Conservation (phyloP, 2,113 vertebrate species). For the Aspidoscelis tigris region DNA sequence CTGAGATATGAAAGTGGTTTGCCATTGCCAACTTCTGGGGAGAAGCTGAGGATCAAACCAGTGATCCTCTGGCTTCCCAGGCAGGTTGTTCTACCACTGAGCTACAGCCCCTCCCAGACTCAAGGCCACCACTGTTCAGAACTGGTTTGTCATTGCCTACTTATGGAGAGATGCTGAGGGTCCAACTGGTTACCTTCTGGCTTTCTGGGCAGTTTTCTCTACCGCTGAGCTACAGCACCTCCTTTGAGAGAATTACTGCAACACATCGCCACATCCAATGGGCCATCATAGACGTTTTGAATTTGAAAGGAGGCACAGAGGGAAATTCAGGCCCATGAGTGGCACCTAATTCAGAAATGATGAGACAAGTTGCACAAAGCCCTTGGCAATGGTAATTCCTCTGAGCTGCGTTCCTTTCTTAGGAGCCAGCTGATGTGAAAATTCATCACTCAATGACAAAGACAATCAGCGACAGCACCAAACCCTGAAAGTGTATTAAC, state of each 20-base stretch:
- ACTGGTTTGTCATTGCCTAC: too few relatives aligned
- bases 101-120: too few relatives aligned
- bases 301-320: neutral
- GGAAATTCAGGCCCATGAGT: neutral
- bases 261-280: neutral
- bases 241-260: neutral
- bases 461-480: conserved; percentile 6
- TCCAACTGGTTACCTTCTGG: too few relatives aligned
- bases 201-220: neutral
- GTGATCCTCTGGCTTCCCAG: too few relatives aligned
- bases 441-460: conserved; percentile 27
- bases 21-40: too few relatives aligned
- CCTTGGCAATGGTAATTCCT: conserved; percentile 23
- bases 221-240: neutral
- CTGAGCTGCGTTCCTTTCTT: conserved; percentile 8
- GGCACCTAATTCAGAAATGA: neutral
- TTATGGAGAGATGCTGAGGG: too few relatives aligned
- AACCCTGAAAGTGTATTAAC: conserved; percentile 13
- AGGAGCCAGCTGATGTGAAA: conserved; percentile 12
- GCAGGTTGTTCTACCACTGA: neutral
- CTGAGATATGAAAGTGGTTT: too few relatives aligned
- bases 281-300: neutral
- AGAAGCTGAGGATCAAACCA: too few relatives aligned
- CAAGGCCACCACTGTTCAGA: too few relatives aligned
- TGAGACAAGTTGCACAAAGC: neutral